These are phyloP conservation scores for Lumbricus terrestris DNA, from an alignment of 2,888 invertebrate species.

Conservation along the genomic window DNA sequence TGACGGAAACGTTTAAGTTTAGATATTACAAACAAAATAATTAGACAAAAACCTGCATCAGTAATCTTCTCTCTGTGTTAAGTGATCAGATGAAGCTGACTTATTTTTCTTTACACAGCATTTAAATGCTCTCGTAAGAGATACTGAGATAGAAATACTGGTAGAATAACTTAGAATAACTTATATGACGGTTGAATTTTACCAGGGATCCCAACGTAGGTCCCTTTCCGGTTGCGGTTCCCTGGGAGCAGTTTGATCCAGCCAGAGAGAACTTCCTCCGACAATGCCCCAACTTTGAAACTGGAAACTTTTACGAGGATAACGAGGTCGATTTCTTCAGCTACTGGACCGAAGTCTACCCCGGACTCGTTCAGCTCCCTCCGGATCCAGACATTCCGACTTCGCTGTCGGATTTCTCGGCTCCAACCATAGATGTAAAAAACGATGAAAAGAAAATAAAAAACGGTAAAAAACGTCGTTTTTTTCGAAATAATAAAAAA, in stretches of 20 bases:
- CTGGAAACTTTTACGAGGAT: not conserved
- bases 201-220: slow-evolving; percentile 24
- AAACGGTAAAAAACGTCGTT: too few relatives aligned
- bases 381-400: slow-evolving; percentile 4
- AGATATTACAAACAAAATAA: too few relatives aligned
- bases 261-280: slow-evolving; percentile 8
- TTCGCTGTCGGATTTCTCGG: not conserved
- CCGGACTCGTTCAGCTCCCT: not conserved
- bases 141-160: too few relatives aligned
- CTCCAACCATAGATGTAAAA: not conserved
- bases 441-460: too few relatives aligned
- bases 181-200: not conserved
- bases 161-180: too few relatives aligned
- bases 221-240: slow-evolving; percentile 4
- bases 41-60: too few relatives aligned
- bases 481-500: too few relatives aligned
- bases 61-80: too few relatives aligned
- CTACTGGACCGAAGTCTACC: slow-evolving; percentile 15
- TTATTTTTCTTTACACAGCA: too few relatives aligned
- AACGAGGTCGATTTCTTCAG: not conserved
- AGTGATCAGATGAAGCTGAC: too few relatives aligned
- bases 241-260: slow-evolving; percentile 19
- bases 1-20: too few relatives aligned
- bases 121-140: too few relatives aligned
- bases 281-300: not conserved